Conservation (phyloP, 1,140 invertebrate genomes). For the Ephestia elutella region DNA sequence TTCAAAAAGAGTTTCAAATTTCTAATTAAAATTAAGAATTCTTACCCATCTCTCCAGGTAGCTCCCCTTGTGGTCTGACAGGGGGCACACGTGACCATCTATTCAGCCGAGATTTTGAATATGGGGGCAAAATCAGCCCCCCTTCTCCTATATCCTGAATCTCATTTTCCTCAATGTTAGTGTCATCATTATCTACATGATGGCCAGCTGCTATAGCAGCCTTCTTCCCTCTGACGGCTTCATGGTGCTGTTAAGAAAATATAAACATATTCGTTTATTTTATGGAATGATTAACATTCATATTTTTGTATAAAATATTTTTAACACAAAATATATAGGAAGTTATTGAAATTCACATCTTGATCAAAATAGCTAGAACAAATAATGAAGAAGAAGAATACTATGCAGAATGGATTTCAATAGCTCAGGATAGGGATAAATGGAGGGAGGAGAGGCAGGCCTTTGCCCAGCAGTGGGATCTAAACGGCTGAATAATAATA, state of each 20-base stretch:
- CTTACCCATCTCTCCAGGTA: conserved; percentile 89
- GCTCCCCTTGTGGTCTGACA: conserved; percentile 79
- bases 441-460: too few species aligned
- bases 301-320: too few species aligned
- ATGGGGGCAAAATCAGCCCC: conserved; percentile 46
- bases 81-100: conserved; percentile 83
- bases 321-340: too few species aligned
- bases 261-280: conserved; percentile 3
- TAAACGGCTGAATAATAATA: too few species aligned
- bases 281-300: neutral
- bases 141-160: conserved; percentile 53
- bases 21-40: neutral
- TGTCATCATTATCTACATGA: conserved; percentile 57
- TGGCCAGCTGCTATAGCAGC: conserved; percentile 65
- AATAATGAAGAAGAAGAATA: too few species aligned
- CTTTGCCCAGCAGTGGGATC: too few species aligned
- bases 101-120: conserved; percentile 75
- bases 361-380: too few species aligned
- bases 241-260: conserved; percentile 21
- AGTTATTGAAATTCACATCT: too few species aligned
- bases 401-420: too few species aligned
- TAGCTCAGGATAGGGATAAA: too few species aligned
- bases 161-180: conserved; percentile 58
- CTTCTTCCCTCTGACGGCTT: conserved; percentile 59
- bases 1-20: too few species aligned